Conservation (phyloP, 2,797 vertebrate species). For the Selene dorsalis region DNA sequence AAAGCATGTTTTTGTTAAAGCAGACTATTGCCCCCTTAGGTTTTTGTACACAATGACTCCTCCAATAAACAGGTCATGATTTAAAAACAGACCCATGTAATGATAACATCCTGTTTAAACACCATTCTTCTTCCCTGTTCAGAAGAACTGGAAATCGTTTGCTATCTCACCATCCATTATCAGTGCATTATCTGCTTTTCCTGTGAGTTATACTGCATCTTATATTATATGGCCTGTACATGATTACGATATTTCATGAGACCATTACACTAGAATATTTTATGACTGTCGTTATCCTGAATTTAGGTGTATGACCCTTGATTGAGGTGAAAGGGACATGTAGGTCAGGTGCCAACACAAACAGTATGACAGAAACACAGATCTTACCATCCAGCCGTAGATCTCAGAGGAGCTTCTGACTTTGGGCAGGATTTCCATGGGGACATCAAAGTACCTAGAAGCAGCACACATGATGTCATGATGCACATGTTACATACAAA, state of each 20-base stretch:
- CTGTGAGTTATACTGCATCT: neutral
- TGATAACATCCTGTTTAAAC: neutral
- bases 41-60: neutral
- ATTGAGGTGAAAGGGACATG: neutral
- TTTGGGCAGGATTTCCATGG: constrained; percentile 91
- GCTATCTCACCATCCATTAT: neutral
- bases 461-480: neutral
- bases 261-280: neutral
- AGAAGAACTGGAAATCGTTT: neutral
- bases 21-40: neutral
- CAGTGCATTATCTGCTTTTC: constrained; percentile 9
- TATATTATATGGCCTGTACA: neutral
- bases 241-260: neutral
- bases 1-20: neutral
- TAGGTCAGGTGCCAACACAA: neutral
- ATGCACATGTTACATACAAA: neutral
- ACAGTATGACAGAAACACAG: neutral
- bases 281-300: neutral
- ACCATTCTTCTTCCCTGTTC: neutral
- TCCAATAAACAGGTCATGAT: neutral
- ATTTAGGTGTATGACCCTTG: neutral
- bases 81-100: neutral
- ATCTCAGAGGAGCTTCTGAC: constrained; percentile 94
- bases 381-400: constrained; percentile 90
- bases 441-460: constrained; percentile 92